A percentile compares a stretch with the other conserved stretches of the same genome.
phyloP scores from a whole-genome alignment of 2,888 invertebrate species.

The Cantharis flavilabris region DNA sequence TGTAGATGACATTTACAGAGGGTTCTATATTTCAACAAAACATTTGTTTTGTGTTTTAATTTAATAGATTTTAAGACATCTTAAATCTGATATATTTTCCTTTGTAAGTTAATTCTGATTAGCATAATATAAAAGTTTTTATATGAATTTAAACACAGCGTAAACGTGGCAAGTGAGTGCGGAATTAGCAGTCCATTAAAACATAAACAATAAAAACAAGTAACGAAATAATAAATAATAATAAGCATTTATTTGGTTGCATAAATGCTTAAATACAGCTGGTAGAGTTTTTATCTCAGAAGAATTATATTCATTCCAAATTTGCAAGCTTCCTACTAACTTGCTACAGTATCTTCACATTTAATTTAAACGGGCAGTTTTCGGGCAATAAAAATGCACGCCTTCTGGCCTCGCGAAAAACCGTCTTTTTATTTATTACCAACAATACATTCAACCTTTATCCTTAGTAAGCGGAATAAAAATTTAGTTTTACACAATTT shows the following conservation, averaged over 20 bases:
- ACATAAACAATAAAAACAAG: not conserved
- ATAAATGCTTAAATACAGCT: conserved; percentile 25
- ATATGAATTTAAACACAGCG: not conserved
- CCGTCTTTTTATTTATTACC: conserved; percentile 57
- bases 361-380: conserved; percentile 59
- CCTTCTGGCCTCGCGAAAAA: conserved; percentile 57
- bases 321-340: conserved; percentile 44
- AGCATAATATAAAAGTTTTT: not conserved
- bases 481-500: conserved; percentile 13
- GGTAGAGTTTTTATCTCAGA: conserved; percentile 36
- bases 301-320: conserved; percentile 49
- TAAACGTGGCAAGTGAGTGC: not conserved
- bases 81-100: not conserved
- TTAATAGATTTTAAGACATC: not conserved
- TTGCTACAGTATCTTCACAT: conserved; percentile 55
- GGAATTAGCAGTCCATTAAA: not conserved
- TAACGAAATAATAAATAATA: conserved; percentile 2
- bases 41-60: not conserved
- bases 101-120: not conserved
- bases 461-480: conserved; percentile 35
- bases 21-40: conserved; percentile 19
- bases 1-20: conserved; percentile 34
- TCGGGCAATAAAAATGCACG: conserved; percentile 59
- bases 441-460: conserved; percentile 28
- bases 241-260: conserved; percentile 23